Conservation (phyloP, 2,888 invertebrate genomes). For the Lasius fuliginosus region DNA sequence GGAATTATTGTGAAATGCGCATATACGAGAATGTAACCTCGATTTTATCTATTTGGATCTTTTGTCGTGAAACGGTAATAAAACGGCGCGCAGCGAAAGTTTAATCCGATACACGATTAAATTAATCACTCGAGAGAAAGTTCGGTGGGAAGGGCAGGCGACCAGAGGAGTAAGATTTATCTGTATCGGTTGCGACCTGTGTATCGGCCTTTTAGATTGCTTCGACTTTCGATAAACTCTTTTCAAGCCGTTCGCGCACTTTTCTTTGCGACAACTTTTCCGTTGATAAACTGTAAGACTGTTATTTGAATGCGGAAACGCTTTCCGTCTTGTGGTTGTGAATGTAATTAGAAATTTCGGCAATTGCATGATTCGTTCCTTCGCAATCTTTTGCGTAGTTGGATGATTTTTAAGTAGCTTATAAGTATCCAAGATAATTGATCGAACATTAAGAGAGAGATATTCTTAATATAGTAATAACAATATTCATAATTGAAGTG, state of each 20-base stretch:
- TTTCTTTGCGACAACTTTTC: constrained; percentile 45
- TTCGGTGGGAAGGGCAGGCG: constrained; percentile 44
- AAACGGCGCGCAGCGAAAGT: constrained; percentile 51
- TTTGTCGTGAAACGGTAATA: constrained; percentile 39
- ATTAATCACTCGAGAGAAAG: constrained; percentile 56
- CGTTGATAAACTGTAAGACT: constrained; percentile 63
- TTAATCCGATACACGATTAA: constrained; percentile 54
- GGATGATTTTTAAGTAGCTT: constrained; percentile 9
- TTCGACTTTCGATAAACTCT: constrained; percentile 44
- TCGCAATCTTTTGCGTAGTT: constrained; percentile 11
- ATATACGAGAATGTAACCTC: constrained; percentile 10
- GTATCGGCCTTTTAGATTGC: constrained; percentile 36
- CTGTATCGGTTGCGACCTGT: constrained; percentile 52
- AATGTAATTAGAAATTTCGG: constrained; percentile 37
- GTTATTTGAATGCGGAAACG: constrained; percentile 58
- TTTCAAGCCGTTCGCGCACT: constrained; percentile 22
- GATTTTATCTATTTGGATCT: constrained; percentile 42
- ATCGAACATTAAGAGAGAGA: not conserved
- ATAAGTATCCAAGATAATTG: constrained; percentile 35
- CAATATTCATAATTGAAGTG: not conserved
- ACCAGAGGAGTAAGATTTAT: constrained; percentile 51
- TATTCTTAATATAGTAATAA: not conserved
- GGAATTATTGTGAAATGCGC: constrained; percentile 30
- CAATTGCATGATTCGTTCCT: constrained; percentile 18
- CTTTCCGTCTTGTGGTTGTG: constrained; percentile 5